Evolutionary conservation across 2,113 vertebrate species (phyloP).

Genomic region (Aphelocoma coerulescens): DNA sequence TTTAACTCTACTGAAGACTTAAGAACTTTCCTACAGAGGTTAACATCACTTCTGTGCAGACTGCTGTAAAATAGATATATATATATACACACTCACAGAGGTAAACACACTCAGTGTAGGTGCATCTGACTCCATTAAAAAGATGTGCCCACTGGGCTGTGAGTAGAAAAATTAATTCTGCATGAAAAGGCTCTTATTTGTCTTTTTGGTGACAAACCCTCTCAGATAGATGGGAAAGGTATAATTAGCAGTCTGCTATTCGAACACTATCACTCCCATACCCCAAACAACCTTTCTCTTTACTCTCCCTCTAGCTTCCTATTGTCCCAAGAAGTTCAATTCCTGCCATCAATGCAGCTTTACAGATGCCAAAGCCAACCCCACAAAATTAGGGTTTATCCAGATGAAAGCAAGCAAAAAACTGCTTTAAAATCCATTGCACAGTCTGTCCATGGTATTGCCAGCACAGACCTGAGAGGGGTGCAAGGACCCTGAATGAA

Average conservation of each 20-base stretch:
- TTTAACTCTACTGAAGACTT: not conserved
- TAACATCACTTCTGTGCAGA: not conserved
- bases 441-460: accelerated
- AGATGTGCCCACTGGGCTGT: not conserved
- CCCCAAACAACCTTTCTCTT: not conserved
- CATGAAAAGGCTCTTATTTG: not conserved
- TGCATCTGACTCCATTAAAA: not conserved
- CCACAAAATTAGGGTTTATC: accelerated
- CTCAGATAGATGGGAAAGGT: not conserved
- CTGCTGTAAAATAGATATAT: not conserved
- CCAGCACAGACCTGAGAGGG: not conserved
- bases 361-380: not conserved
- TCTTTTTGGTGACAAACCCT: not conserved
- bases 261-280: not conserved
- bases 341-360: not conserved
- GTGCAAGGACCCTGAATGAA: not conserved
- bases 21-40: not conserved
- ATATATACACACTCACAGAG: accelerated
- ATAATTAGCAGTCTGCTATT: not conserved
- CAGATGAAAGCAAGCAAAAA: not conserved
- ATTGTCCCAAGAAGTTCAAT: not conserved
- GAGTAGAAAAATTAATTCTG: slow-evolving; percentile 29
- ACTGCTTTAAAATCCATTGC: not conserved
- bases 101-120: not conserved
- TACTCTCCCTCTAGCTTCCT: not conserved